These are phyloP conservation scores for Aphelocoma californica DNA, from an alignment of 2,797 vertebrate species.

Conservation along the genomic window DNA sequence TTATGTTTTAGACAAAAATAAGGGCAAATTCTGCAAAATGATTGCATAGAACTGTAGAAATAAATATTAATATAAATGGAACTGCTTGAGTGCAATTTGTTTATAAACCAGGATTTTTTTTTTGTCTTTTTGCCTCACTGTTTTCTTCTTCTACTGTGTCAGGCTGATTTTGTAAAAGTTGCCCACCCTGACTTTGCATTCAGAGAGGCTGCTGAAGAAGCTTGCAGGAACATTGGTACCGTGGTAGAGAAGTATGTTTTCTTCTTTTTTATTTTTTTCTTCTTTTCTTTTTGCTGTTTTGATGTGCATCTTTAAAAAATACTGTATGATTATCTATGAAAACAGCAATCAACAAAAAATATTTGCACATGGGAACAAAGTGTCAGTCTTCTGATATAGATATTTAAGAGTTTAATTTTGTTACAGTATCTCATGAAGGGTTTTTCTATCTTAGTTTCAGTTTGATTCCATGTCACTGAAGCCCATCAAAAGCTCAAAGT, in stretches of 20 bases:
- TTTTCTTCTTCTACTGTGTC: background rate
- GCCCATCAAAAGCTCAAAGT: background rate
- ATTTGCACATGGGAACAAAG: background rate
- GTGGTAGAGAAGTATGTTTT: constrained; percentile 91
- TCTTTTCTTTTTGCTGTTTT: background rate
- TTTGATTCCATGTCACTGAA: background rate
- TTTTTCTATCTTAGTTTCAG: background rate
- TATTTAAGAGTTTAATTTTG: background rate
- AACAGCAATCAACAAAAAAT: background rate
- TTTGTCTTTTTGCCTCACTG: background rate
- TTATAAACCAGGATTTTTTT: background rate
- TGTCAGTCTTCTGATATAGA: background rate
- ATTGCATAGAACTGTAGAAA: background rate
- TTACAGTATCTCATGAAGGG: background rate
- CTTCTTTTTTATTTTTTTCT: background rate
- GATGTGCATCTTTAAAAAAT: background rate
- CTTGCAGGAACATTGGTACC: constrained; percentile 91
- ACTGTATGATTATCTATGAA: background rate
- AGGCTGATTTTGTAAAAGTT: constrained; percentile 97
- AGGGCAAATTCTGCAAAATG: background rate
- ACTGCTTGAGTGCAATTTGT: background rate
- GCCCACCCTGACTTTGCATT: constrained; percentile 90
- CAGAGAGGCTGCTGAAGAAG: constrained; percentile 91
- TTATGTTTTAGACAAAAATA: background rate
- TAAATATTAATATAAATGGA: background rate